Percentiles rank a stretch among this genome's conserved stretches.
Conservation (phyloP, 2,888 invertebrate genomes). For the Sisyra nigra region DNA sequence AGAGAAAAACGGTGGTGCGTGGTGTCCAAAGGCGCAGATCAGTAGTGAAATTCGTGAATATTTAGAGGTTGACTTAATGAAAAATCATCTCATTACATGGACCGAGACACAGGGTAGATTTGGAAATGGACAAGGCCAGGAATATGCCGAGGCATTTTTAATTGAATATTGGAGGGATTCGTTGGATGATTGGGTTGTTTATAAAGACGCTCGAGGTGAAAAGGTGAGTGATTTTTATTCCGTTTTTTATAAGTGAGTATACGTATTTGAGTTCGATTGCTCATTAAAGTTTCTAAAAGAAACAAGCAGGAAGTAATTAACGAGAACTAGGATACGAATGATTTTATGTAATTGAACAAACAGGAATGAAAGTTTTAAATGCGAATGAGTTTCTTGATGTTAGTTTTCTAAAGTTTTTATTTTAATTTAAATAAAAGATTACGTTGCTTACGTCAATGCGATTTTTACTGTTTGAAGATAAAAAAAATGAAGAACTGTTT, state of each 20-base stretch:
- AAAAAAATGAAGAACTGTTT: no score
- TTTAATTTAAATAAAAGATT: no score
- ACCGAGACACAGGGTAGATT: slow-evolving; percentile 84
- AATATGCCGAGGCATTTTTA: slow-evolving; percentile 69
- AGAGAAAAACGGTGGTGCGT: slow-evolving; percentile 78
- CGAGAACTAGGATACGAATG: no score
- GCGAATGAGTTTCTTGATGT: no score
- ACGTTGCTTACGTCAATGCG: no score
- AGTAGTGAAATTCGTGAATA: slow-evolving; percentile 62
- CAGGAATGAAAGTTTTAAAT: no score
- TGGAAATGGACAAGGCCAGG: slow-evolving; percentile 80
- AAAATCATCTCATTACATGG: slow-evolving; percentile 62
- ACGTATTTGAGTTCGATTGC: not conserved
- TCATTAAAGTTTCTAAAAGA: no score
- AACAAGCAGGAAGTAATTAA: no score
- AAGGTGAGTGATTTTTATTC: slow-evolving; percentile 34
- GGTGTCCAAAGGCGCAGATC: slow-evolving; percentile 79
- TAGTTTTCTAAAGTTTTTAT: no score
- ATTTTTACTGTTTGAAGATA: no score
- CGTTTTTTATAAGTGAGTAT: not conserved
- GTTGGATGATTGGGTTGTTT: slow-evolving; percentile 57
- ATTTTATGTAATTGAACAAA: no score
- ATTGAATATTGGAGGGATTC: slow-evolving; percentile 65
- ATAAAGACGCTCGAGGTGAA: slow-evolving; percentile 61
- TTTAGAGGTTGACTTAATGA: slow-evolving; percentile 62